These are phyloP conservation scores for Spodoptera picta DNA, from an alignment of 2,888 invertebrate species.

Conservation along the genomic window DNA sequence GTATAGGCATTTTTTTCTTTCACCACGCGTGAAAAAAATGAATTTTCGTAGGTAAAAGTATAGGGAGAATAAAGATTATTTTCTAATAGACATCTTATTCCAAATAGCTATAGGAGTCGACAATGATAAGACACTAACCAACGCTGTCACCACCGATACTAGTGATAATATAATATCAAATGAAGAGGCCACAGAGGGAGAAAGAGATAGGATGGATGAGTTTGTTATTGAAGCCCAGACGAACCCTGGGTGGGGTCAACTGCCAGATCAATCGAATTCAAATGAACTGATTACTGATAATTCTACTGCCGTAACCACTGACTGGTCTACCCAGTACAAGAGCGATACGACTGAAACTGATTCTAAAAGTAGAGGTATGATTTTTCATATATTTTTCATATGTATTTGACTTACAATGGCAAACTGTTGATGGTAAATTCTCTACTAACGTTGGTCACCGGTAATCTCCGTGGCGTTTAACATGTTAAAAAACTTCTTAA, in stretches of 20 bases:
- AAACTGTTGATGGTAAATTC: no score
- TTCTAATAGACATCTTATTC: no score
- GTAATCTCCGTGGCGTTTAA: no score
- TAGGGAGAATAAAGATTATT: neutral
- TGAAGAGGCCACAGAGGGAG: conserved; percentile 45
- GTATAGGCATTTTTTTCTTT: no score
- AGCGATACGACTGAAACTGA: neutral
- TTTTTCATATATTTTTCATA: neutral
- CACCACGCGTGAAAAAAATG: no score
- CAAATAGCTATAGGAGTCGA: conserved; percentile 12
- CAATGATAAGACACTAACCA: conserved; percentile 49
- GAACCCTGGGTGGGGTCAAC: conserved; percentile 54
- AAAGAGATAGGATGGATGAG: conserved; percentile 52
- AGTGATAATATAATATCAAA: conserved; percentile 61
- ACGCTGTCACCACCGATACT: conserved; percentile 53
- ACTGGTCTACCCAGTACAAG: conserved; percentile 35
- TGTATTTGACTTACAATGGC: no score
- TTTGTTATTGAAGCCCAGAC: conserved; percentile 54
- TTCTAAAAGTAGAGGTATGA: conserved; percentile 22
- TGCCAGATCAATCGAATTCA: conserved; percentile 1
- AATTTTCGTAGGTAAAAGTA: no score
- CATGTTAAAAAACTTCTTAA: no score
- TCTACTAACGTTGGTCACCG: no score
- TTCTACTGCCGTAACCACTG: conserved; percentile 38
- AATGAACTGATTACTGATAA: conserved; percentile 43